Conservation (phyloP, 2,888 invertebrate genomes). For the Caenorhabditis doughertyi region DNA sequence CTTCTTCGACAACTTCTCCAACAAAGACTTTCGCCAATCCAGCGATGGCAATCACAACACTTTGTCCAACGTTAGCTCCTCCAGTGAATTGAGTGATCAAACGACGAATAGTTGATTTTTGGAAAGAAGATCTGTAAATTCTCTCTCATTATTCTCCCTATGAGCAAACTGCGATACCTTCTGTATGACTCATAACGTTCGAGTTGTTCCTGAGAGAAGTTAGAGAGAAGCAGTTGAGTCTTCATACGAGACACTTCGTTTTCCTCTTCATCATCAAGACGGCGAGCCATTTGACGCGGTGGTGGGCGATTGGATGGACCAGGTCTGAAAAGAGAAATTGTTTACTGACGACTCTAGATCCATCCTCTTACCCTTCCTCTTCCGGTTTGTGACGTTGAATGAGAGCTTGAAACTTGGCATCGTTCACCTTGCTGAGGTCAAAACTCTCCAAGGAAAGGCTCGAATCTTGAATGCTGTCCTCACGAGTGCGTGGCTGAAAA, state of each 20-base stretch:
- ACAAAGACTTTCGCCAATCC: slow-evolving; percentile 99
- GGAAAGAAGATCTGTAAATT: slow-evolving; percentile 70
- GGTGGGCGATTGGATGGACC: slow-evolving; percentile 9
- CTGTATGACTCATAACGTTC: slow-evolving; percentile 99
- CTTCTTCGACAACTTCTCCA: slow-evolving; percentile 98
- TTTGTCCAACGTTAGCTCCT: slow-evolving; percentile 91
- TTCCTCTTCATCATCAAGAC: slow-evolving; percentile 62
- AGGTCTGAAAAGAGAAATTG: slow-evolving; percentile 22
- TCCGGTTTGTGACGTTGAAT: slow-evolving; percentile 1
- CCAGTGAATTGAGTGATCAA: slow-evolving; percentile 98
- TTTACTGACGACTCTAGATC: not conserved
- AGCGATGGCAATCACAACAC: slow-evolving; percentile 99
- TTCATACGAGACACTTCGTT: slow-evolving; percentile 71
- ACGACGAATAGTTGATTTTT: slow-evolving; percentile 83
- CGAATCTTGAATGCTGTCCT: not conserved
- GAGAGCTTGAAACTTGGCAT: slow-evolving; percentile 15
- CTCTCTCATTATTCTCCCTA: too few species aligned
- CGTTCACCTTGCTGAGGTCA: slow-evolving; percentile 19
- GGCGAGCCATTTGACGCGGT: not conserved
- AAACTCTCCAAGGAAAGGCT: slow-evolving; percentile 13
- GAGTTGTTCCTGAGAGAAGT: slow-evolving; percentile 98
- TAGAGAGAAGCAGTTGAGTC: slow-evolving; percentile 87
- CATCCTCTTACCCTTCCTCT: not conserved
- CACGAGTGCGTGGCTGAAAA: slow-evolving; percentile 4
- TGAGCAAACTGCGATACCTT: slow-evolving; percentile 86